Evolutionary conservation across 92 coral and sea anemone species (phyloP).

Genomic region (Meandrina meandrites): DNA sequence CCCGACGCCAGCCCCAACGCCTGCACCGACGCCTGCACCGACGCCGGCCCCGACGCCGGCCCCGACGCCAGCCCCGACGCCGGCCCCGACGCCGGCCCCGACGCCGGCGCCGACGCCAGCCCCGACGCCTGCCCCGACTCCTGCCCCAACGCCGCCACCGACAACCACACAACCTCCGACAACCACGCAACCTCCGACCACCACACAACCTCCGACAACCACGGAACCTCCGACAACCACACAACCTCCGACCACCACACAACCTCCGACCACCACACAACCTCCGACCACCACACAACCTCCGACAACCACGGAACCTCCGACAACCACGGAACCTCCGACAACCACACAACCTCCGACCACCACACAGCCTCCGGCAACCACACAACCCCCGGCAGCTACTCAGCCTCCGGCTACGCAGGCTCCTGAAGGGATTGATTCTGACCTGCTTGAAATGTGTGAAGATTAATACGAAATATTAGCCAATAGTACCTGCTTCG

Average conservation of each 20-base stretch:
- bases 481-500: not conserved
- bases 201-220: slow-evolving; percentile 15
- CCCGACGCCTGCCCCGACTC: no score
- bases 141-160: not conserved
- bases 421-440: not conserved
- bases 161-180: not conserved
- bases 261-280: not conserved
- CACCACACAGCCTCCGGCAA: slow-evolving; percentile 17
- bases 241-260: slow-evolving; percentile 6
- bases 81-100: slow-evolving; percentile 5
- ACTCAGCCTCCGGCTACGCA: slow-evolving; percentile 12
- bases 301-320: slow-evolving; percentile 18
- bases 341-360: slow-evolving; percentile 19
- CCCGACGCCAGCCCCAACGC: not conserved
- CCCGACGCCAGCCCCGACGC: not conserved
- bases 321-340: slow-evolving; percentile 12
- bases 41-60: not conserved
- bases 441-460: not conserved
- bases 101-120: slow-evolving; percentile 9
- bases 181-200: slow-evolving; percentile 16
- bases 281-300: not conserved
- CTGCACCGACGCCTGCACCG: not conserved
- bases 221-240: slow-evolving; percentile 17
- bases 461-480: not conserved
- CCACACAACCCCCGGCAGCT: slow-evolving; percentile 9